Base-by-base conservation (phyloP, 2,113 vertebrate species). In the Ranitomeya variabilis region DNA sequence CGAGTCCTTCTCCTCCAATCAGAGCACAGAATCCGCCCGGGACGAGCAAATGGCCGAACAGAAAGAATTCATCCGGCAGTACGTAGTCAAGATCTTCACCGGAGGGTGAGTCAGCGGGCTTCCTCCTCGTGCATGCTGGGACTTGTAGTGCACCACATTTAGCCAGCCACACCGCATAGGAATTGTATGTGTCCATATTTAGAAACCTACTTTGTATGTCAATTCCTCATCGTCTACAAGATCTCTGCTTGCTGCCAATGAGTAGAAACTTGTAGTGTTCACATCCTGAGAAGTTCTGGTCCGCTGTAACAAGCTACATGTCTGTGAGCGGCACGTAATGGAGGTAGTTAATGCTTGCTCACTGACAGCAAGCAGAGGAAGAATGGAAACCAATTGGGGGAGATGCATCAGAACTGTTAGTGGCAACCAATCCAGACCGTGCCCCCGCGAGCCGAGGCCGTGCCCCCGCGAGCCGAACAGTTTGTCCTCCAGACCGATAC, bases 21-120 rank as follows among this genome's bases (percentile, higher is more conserved):
- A 98, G 91, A 99, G 98, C 45, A 91, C 93, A 0, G 97, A 97
- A 90, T 93, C 92, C 0, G 95, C 96, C 3, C 90, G 86, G 13
- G 96, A 96, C 0, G 91, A 95, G 26, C 96, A 91, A 6, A 13
- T 31, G 0, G 89, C 90, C 0, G 95, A 96, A 88, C 93, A 94
- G 86, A 92, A 95, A n/a, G 95, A 95, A 1, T 99, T 99, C 91
- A 97, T 99, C 93, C 91, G 97, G 83, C 84, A 79, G 6, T 99
- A 99, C 0, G 98, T 99, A 91, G 95, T 97, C 90, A 99, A 98
- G 91, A 93, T 99, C 90, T 99, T 99, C 92, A 94, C 95, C 0
- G 96, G 97, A 85, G 95, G 94, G 98, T 99, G 92, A 96, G 96
- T 26, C 26, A 23, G 15, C 12, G 19, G 21, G 37, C 6, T 21